These are phyloP conservation scores for Germaria angustata DNA, from an alignment of 2,888 invertebrate genomes.

Conservation along the genomic window DNA sequence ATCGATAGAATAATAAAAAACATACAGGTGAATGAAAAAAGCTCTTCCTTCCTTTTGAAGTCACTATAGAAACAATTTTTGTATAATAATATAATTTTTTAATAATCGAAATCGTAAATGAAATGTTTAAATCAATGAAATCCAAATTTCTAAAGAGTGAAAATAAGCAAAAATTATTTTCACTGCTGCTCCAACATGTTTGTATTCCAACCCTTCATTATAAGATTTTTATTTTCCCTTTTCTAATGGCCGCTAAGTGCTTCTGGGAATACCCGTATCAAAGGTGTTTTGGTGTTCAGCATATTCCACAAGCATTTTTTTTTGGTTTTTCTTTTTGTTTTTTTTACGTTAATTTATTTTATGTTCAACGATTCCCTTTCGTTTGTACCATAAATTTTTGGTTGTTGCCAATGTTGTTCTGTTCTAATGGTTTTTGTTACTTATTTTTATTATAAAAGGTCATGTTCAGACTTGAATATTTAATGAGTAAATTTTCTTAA, in stretches of 20 bases:
- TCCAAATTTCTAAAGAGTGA: no score
- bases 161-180: no score
- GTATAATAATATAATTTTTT: no score
- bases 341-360: slow-evolving; percentile 30
- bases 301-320: slow-evolving; percentile 30
- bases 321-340: no score
- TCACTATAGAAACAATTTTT: no score
- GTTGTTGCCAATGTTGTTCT: background rate
- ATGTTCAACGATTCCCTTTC: background rate
- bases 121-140: no score
- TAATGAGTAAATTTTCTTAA: no score
- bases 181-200: no score
- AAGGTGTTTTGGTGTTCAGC: slow-evolving; percentile 22
- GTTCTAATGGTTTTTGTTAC: slow-evolving; percentile 21
- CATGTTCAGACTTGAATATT: slow-evolving; percentile 36
- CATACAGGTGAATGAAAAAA: no score
- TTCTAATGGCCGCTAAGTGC: background rate
- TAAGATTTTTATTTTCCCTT: background rate
- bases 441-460: slow-evolving; percentile 15
- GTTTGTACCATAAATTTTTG: background rate
- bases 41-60: no score
- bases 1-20: no score
- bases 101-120: no score
- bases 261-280: slow-evolving; percentile 15
- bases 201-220: background rate